phyloP scores from a whole-genome alignment of 2,113 vertebrate genomes.

The Scytalopus superciliaris region DNA sequence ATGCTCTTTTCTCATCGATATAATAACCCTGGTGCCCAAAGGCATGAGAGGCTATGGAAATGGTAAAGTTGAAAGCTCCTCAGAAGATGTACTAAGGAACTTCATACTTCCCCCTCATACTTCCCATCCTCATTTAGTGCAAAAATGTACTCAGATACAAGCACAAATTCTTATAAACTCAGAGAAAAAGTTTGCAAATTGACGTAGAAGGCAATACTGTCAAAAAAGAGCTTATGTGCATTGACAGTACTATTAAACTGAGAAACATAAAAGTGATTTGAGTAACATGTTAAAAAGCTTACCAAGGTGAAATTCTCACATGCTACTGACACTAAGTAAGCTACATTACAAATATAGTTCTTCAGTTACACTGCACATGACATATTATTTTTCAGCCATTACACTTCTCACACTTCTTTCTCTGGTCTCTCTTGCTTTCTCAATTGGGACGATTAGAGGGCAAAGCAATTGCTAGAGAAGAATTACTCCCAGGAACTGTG shows the following conservation, averaged over 20 bases:
- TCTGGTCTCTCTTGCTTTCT: conserved; percentile 32
- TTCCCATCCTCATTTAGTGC: background rate
- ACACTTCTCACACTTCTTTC: conserved; percentile 33
- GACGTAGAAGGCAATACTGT: background rate
- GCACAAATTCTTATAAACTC: background rate
- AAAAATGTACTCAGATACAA: background rate
- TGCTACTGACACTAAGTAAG: conserved; percentile 58
- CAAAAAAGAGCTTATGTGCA: background rate
- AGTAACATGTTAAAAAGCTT: conserved; percentile 49
- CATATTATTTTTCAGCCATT: conserved; percentile 61
- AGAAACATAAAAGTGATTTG: background rate
- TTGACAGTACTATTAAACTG: background rate
- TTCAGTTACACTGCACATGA: conserved; percentile 37
- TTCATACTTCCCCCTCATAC: background rate
- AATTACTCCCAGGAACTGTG: conserved; percentile 74
- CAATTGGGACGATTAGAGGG: conserved; percentile 73
- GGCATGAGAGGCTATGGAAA: conserved; percentile 74
- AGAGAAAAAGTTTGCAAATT: background rate
- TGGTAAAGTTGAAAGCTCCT: conserved; percentile 65
- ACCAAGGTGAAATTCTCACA: background rate
- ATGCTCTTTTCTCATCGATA: conserved; percentile 91
- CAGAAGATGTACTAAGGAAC: background rate
- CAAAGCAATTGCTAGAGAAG: conserved; percentile 75
- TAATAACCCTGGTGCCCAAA: conserved; percentile 87
- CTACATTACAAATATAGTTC: conserved; percentile 53